Evolutionary conservation across 2,113 vertebrate species (phyloP).

Genomic region (Hyperopisus bebe): DNA sequence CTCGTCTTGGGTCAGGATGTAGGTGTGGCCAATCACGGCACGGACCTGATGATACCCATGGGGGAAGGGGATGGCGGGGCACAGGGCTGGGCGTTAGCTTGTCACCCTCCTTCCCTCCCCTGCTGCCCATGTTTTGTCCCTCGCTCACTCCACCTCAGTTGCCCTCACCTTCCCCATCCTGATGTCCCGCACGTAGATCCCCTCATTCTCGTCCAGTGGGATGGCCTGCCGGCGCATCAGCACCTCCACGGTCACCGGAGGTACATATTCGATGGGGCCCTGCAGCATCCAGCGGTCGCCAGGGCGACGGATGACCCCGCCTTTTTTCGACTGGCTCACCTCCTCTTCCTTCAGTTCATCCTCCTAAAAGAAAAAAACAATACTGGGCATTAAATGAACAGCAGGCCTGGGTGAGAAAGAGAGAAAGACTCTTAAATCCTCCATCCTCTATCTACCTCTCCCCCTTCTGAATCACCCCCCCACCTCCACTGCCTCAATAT

Average conservation of each 20-base stretch:
- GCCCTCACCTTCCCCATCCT: conserved; percentile 73
- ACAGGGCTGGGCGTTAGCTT: not conserved
- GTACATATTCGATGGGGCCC: conserved; percentile 81
- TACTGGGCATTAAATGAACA: conserved; percentile 29
- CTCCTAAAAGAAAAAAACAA: conserved; percentile 40
- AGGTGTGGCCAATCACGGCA: conserved; percentile 75
- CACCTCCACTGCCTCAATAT: conserved; percentile 42
- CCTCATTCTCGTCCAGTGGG: conserved; percentile 81
- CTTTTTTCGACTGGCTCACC: conserved; percentile 32
- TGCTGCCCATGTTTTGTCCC: not conserved
- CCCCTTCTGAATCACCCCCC: not conserved
- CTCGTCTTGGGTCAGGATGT: conserved; percentile 82
- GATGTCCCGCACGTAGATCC: conserved; percentile 80
- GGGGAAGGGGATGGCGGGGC: not conserved
- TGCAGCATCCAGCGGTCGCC: conserved; percentile 84
- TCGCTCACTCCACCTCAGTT: not conserved
- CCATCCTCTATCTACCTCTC: not conserved
- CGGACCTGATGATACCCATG: conserved; percentile 61
- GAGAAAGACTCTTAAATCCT: not conserved
- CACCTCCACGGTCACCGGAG: conserved; percentile 69
- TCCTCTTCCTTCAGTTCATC: conserved; percentile 32
- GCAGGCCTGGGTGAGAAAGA: not conserved
- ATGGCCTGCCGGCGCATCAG: conserved; percentile 63
- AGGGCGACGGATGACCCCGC: conserved; percentile 50
- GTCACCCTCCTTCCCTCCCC: not conserved